Evolutionary conservation across 2,888 invertebrate species (phyloP).

Genomic region (Troglohyphantes excavatus): DNA sequence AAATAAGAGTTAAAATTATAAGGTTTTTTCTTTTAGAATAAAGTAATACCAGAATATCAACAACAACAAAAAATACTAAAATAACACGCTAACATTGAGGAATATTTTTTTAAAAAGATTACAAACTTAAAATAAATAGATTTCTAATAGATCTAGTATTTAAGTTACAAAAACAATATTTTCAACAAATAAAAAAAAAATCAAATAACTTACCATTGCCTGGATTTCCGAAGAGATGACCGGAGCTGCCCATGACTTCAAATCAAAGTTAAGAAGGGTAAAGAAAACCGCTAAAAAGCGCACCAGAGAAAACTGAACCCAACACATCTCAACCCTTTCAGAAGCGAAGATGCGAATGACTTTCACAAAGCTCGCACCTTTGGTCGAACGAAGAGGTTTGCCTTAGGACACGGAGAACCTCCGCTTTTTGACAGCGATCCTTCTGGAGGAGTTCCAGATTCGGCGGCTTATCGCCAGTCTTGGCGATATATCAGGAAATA

Average conservation of each 20-base stretch:
- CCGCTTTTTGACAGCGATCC: slow-evolving; percentile 49
- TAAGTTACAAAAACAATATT: too few species aligned
- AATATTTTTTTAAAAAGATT: too few species aligned
- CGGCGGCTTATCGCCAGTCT: slow-evolving; percentile 10
- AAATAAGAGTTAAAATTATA: too few species aligned
- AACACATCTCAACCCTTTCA: slow-evolving; percentile 52
- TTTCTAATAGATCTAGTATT: too few species aligned
- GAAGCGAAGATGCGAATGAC: slow-evolving; percentile 59
- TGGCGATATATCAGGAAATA: slow-evolving; percentile 23
- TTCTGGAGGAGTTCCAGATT: not conserved
- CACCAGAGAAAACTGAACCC: slow-evolving; percentile 45
- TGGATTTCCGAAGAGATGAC: slow-evolving; percentile 64
- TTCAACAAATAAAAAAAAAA: too few species aligned
- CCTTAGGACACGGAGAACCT: slow-evolving; percentile 22
- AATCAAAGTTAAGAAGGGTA: slow-evolving; percentile 8
- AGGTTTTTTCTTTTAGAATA: too few species aligned
- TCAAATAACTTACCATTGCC: slow-evolving; percentile 74
- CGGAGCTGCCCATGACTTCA: slow-evolving; percentile 36
- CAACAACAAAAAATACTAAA: too few species aligned
- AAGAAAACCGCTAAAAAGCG: slow-evolving; percentile 48
- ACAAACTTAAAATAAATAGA: too few species aligned
- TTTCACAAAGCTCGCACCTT: slow-evolving; percentile 17
- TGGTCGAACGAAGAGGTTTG: slow-evolving; percentile 58
- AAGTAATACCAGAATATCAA: too few species aligned
- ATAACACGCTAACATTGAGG: too few species aligned